Base-by-base conservation (phyloP, 1,140 invertebrate species). In the Brachionus asplanchnoidis region DNA sequence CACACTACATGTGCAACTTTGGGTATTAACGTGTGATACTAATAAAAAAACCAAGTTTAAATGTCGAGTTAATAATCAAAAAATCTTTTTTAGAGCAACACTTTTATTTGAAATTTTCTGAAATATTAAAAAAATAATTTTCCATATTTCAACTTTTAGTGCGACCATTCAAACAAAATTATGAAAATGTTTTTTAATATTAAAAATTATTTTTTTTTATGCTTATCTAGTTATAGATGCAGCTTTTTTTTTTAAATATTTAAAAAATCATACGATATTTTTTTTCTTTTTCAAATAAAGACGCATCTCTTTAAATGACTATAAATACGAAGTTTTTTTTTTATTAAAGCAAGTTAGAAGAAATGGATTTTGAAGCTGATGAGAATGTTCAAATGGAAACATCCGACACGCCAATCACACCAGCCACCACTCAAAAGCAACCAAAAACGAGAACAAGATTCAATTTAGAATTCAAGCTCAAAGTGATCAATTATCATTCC, bases 301-400 rank as follows among this genome's bases (percentile, higher is more conserved):
- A n/a, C n/a, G n/a, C n/a, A n/a, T n/a, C n/a, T n/a, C n/a, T n/a
- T n/a, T n/a, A n/a, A n/a, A n/a, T n/a, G n/a, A n/a, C n/a, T n/a
- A n/a, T n/a, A n/a, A n/a, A n/a, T n/a, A n/a, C n/a, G n/a, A n/a
- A n/a, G n/a, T n/a, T n/a, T n/a, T n/a, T 32, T 68, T 68, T 23
- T 65, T 65, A 65, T 26, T 68, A 68, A 68, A 68, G 66, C 66
- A 32, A 68, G 66, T 68, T 32, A 68, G 66, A 68, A 68, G 28
- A 32, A 68, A 68, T 68, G 66, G 66, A 68, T 68, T 68, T 68
- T 68, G 66, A 68, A 68, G 66, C 66, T 68, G 14, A 68, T 68
- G 66, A 68, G 66, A 68, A 68, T 68, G 66, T 68, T 68, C 66
- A 68, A 68, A 68, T 68, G 66, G 66, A 68, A 68, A 68, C 66